phyloP scores from a whole-genome alignment of 2,888 invertebrate species.

The Crossocerus cetratus region DNA sequence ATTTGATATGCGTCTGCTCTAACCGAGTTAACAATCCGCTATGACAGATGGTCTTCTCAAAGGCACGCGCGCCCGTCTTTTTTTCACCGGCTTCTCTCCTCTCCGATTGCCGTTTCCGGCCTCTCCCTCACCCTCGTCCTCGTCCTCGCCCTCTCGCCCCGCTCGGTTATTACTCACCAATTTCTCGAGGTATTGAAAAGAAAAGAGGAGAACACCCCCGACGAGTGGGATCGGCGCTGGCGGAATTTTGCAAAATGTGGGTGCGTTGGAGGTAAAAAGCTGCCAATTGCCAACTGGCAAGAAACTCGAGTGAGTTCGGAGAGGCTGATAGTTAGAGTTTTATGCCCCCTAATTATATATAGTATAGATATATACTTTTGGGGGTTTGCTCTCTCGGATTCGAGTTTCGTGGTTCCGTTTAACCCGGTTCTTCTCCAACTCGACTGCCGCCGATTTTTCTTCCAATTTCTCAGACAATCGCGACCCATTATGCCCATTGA shows the following conservation, averaged over 20 bases:
- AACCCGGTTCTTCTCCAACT: conserved; percentile 48
- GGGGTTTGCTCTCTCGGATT: conserved; percentile 48
- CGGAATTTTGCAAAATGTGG: conserved; percentile 69
- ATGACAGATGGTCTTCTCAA: conserved; percentile 73
- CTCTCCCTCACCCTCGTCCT: not conserved
- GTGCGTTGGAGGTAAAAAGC: conserved; percentile 68
- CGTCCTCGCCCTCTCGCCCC: too few species aligned
- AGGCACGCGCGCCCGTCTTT: conserved; percentile 10
- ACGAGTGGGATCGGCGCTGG: not conserved
- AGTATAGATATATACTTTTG: conserved; percentile 73
- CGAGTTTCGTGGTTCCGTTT: conserved; percentile 70
- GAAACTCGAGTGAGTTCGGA: conserved; percentile 51
- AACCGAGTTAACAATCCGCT: conserved; percentile 74
- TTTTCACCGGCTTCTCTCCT: conserved; percentile 13
- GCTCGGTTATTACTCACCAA: too few species aligned
- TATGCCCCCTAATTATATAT: conserved; percentile 75
- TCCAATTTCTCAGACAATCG: conserved; percentile 48
- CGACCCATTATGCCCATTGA: too few species aligned
- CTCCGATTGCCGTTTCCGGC: conserved; percentile 17
- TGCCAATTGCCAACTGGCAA: conserved; percentile 21
- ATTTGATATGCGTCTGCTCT: conserved; percentile 74
- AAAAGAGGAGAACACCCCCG: too few species aligned
- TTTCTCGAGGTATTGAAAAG: too few species aligned
- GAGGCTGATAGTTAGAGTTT: conserved; percentile 75
- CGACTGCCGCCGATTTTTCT: conserved; percentile 56